A percentile compares a stretch with the other conserved stretches of the same genome.
phyloP scores from a whole-genome alignment of 1,140 invertebrate species.

The Drosophila quadrilineata region DNA sequence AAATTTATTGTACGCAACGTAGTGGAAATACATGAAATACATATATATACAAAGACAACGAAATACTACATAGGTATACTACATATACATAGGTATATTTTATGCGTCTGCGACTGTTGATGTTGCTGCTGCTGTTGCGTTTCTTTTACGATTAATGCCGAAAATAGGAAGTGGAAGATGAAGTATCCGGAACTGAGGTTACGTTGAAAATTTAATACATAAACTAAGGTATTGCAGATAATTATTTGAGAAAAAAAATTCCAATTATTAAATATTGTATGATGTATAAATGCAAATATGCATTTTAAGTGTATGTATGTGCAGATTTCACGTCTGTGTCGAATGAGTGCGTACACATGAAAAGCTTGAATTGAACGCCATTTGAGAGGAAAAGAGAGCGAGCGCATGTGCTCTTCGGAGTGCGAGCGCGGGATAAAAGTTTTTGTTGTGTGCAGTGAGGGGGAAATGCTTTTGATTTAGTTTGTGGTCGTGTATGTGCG shows the following conservation, averaged over 20 bases:
- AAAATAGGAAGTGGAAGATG: not conserved
- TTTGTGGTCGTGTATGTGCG: constrained; percentile 22
- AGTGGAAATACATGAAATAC: constrained; percentile 24
- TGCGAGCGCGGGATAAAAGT: not conserved
- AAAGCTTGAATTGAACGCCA: constrained; percentile 3
- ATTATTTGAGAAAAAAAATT: no score
- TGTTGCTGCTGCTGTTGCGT: constrained; percentile 5
- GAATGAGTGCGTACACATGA: not conserved
- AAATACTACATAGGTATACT: no score
- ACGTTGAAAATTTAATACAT: not conserved
- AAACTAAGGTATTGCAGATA: not conserved
- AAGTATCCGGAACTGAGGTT: constrained; percentile 11
- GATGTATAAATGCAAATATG: constrained; percentile 1
- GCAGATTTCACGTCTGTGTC: no score
- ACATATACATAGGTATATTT: no score
- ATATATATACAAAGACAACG: no score
- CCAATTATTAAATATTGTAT: no score
- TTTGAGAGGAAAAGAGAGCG: not conserved
- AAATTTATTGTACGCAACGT: constrained; percentile 31
- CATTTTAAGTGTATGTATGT: constrained; percentile 1
- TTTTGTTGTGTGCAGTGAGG: not conserved
- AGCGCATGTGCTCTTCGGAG: constrained; percentile 25
- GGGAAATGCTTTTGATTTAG: not conserved
- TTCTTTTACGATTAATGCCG: not conserved
- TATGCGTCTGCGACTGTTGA: constrained; percentile 49